phyloP scores from a whole-genome alignment of 30 jellyfish, hydroid and myxozoan genomes.

The Cassiopea andromeda region DNA sequence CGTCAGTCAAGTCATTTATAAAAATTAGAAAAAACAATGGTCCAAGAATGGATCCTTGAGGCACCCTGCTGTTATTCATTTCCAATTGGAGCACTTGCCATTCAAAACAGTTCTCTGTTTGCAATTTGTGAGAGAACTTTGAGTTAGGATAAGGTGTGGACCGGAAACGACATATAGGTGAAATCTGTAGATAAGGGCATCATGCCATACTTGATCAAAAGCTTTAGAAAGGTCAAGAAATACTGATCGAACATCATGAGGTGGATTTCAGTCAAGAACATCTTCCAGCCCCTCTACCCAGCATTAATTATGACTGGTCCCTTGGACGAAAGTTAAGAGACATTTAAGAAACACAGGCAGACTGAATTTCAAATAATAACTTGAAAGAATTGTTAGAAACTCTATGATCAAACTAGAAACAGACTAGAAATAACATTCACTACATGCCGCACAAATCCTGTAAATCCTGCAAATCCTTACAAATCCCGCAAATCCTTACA shows the following conservation, averaged over 20 bases:
- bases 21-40: background rate
- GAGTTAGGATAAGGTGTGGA: background rate
- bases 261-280: background rate
- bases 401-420: too few relatives aligned
- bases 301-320: too few relatives aligned
- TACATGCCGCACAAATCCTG: too few relatives aligned
- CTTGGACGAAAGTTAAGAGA: too few relatives aligned
- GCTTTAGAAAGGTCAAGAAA: background rate
- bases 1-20: background rate
- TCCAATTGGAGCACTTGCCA: background rate
- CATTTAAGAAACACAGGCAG: too few relatives aligned
- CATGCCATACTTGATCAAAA: background rate
- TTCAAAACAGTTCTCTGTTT: background rate
- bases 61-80: background rate
- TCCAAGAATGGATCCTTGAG: background rate
- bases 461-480: too few relatives aligned
- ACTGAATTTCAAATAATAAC: too few relatives aligned
- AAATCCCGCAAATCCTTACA: too few relatives aligned
- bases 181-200: background rate
- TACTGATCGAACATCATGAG: background rate
- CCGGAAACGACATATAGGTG: background rate
- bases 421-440: too few relatives aligned
- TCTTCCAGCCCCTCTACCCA: too few relatives aligned
- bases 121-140: background rate
- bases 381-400: too few relatives aligned